Evolutionary conservation across 2,888 invertebrate species (phyloP).

Genomic region (Pharmacophagus antenor): DNA sequence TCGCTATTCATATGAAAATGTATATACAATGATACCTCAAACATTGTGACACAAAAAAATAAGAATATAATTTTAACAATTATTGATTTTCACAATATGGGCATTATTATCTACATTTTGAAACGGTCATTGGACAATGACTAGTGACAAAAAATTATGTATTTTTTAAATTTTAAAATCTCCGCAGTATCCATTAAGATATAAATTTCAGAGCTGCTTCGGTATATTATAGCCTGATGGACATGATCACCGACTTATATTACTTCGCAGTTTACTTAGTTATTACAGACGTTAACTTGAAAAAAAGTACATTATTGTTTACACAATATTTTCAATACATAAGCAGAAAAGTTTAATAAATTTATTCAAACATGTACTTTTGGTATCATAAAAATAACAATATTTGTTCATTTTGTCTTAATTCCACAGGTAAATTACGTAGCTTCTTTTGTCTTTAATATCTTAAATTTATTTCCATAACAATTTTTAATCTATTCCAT

Average conservation of each 20-base stretch:
- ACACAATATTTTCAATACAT: too few species aligned
- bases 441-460: not conserved
- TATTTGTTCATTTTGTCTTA: not conserved
- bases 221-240: too few species aligned
- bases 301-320: too few species aligned
- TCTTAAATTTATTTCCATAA: not conserved
- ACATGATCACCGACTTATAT: too few species aligned
- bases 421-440: not conserved
- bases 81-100: constrained; percentile 10
- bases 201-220: too few species aligned
- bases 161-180: not conserved
- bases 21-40: constrained; percentile 47
- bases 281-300: too few species aligned
- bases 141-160: constrained; percentile 18
- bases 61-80: constrained; percentile 32
- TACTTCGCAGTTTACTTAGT: too few species aligned
- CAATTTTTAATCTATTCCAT: not conserved
- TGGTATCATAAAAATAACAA: too few species aligned
- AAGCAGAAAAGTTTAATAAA: too few species aligned
- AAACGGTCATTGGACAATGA: constrained; percentile 25
- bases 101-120: constrained; percentile 1
- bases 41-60: constrained; percentile 33
- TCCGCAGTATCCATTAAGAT: too few species aligned
- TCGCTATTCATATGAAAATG: constrained; percentile 49
- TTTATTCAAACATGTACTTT: too few species aligned